Percentiles rank a stretch among this genome's conserved stretches.
phyloP scores from a whole-genome alignment of 2,888 invertebrate genomes.

The Rhogogaster chlorosoma region DNA sequence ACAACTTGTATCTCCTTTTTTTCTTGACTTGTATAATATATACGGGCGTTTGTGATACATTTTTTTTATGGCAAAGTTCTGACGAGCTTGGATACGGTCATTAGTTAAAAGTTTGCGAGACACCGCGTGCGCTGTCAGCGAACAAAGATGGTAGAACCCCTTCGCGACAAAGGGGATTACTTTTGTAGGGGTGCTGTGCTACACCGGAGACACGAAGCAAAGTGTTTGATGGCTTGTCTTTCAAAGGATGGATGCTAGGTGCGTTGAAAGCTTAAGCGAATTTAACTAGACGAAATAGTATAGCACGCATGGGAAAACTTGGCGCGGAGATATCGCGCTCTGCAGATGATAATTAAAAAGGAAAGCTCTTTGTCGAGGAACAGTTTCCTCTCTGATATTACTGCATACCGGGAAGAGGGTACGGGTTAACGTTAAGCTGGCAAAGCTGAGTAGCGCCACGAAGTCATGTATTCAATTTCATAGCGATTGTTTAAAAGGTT shows the following conservation, averaged over 20 bases:
- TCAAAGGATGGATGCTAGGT: constrained; percentile 20
- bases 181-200: constrained; percentile 21
- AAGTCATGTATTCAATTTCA: constrained; percentile 30
- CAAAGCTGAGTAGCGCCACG: constrained; percentile 12
- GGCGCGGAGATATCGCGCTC: neutral
- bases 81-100: constrained; percentile 9
- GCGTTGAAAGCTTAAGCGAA: neutral
- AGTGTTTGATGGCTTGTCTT: constrained; percentile 22
- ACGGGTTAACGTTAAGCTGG: constrained; percentile 24
- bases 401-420: neutral
- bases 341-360: constrained; percentile 17
- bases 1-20: neutral
- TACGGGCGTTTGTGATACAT: neutral
- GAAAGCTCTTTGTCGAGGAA: constrained; percentile 27
- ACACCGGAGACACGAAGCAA: constrained; percentile 21
- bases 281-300: constrained; percentile 22
- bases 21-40: neutral
- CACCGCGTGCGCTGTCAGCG: constrained; percentile 27
- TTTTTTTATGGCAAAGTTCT: constrained; percentile 15
- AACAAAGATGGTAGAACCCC: constrained; percentile 39
- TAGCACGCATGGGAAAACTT: neutral
- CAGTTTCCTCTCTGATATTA: constrained; percentile 18
- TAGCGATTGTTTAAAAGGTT: constrained; percentile 35
- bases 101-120: constrained; percentile 45
- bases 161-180: constrained; percentile 42